Evolutionary conservation across 2,888 invertebrate species (phyloP), one percentile per base, ranked within the genome.

Genomic region (Idaea biselata): DNA sequence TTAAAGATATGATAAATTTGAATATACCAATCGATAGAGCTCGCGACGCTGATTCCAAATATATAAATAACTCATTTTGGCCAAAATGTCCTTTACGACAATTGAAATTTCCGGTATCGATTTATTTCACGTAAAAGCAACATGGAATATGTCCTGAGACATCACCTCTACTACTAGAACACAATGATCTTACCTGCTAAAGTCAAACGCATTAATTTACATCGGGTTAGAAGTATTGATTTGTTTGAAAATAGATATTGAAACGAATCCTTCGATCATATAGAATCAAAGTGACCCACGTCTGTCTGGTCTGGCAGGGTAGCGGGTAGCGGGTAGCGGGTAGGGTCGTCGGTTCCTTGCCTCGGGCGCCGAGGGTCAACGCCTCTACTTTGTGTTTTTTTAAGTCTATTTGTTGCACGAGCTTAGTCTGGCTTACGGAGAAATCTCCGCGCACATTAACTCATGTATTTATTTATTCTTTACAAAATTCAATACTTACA

Each of bases 321-420:
- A 60, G 65, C n/a, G n/a, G n/a, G n/a, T n/a, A n/a, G n/a, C n/a
- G 66, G 63, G 68, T 68, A 67, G 65, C 70, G 73, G 61, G 67
- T 44, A 8, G 14, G 14, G 63, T 60, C 68, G 63, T 64, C 63
- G 63, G 65, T 63, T 61, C 60, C 54, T 60, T 58, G 63, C 62
- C 55, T 59, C 62, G 60, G 58, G 59, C 33, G 53, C 55, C 61
- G 56, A 64, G 62, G 71, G 72, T 72, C 73, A 73, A 68, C 67
- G 73, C 66, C 72, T 67, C 66, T 64, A 55, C 66, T 59, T 59
- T 59, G 65, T 68, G 67, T 67, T 68, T 65, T 69, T 68, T 67
- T 68, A 66, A 63, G 66, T 67, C 64, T 67, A 63, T 67, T 59
- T 64, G 62, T 60, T 25, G 64, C 64, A 62, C 62, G 44, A 44